Base-by-base conservation (phyloP, 2,888 invertebrate genomes). In the Meteorus colon region DNA sequence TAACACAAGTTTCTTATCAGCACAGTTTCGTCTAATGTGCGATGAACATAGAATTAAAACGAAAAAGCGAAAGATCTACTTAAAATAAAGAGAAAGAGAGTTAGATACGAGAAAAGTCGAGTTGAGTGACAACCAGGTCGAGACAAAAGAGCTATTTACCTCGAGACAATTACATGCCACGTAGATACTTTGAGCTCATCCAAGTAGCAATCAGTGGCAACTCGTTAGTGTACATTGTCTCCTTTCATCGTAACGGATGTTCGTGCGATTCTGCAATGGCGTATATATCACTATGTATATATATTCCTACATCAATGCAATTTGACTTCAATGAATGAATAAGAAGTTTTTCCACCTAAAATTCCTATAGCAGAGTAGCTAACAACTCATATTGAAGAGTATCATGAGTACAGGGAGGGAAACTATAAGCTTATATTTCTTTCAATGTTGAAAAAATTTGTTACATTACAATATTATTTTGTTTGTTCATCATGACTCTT, bases 201-300 rank as follows among this genome's bases (percentile, higher is more conserved):
- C 48, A 72, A 73, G 76, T 76, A 76, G 72, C 66, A 76, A 73
- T 76, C 76, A 76, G 72, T 65, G 65, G 55, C 10, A 68, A 71
- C 76, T 76, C 76, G 72, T 76, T 76, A 76, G 76, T 48, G 27
- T 24, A 24, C 76, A 76, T 76, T 76, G 76, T 76, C 60, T 62
- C 62, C 45, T 45, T 45, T 72, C 69, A 55, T 62, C 63, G 45
- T 62, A 31, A 41, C 59, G 14, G 45, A 62, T 60, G 60, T 71
- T 48, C 19, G 27, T 19, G 34, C 68, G n/a, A 51, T 68, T 68
- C n/a, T 8, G 45, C 51, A 29, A 68, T 51, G 51, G 55, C 31
- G 6, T 51, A n/a, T n/a, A 29, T 29, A 29, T 1, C 51, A 14
- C 12, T 19, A 34, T 37, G 10, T 29, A n/a, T n/a, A n/a, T n/a